These are phyloP conservation scores for Liparis tanakae DNA, from an alignment of 2,797 vertebrate species.

Conservation along the genomic window DNA sequence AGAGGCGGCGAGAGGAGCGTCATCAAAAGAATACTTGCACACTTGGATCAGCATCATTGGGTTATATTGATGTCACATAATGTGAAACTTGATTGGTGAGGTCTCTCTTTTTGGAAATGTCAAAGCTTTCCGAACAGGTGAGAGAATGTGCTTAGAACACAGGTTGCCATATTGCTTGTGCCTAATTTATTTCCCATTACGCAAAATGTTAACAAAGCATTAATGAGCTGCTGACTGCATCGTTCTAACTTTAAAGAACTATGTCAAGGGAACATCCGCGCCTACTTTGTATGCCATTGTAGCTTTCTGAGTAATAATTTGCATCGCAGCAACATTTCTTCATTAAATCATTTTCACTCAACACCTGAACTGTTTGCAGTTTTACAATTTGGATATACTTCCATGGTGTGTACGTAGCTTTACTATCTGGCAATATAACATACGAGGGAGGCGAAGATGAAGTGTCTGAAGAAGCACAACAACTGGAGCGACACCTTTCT, in stretches of 20 bases:
- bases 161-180: constrained; percentile 61
- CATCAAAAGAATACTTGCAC: constrained; percentile 52
- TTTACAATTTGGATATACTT: constrained; percentile 16
- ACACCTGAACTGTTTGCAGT: constrained; percentile 43
- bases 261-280: constrained; percentile 65
- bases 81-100: constrained; percentile 64
- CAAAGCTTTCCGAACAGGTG: constrained; percentile 65
- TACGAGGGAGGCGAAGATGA: background rate
- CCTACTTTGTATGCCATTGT: constrained; percentile 68
- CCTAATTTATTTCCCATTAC: constrained; percentile 75
- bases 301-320: constrained; percentile 53
- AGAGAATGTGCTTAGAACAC: constrained; percentile 51
- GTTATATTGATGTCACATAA: constrained; percentile 56
- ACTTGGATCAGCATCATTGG: constrained; percentile 63
- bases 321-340: constrained; percentile 58
- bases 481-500: constrained; percentile 12
- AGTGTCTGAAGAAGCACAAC: constrained; percentile 9
- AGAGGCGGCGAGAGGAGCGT: constrained; percentile 31
- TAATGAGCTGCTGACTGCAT: constrained; percentile 72
- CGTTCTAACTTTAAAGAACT: constrained; percentile 67
- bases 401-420: constrained; percentile 18
- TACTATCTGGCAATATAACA: constrained; percentile 39
- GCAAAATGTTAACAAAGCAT: constrained; percentile 76
- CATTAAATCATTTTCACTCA: constrained; percentile 49
- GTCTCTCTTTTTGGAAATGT: constrained; percentile 68